Conservation (phyloP, 2,888 invertebrate genomes). For the Spilosoma lubricipeda region DNA sequence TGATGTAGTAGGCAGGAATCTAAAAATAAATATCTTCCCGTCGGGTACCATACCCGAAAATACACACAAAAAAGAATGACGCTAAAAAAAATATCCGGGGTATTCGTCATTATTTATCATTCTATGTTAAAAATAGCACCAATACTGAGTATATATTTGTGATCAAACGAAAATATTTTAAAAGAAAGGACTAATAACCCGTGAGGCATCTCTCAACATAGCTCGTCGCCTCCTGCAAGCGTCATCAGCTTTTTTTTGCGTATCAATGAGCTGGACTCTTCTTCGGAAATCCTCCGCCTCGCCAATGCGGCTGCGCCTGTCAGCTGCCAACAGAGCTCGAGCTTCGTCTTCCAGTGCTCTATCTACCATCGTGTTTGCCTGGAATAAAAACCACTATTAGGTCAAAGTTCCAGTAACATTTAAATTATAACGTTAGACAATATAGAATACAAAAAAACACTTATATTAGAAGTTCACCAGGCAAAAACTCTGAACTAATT, state of each 20-base stretch:
- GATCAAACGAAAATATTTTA: neutral
- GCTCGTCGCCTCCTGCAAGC: constrained; percentile 62
- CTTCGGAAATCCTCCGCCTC: constrained; percentile 62
- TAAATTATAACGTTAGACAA: neutral
- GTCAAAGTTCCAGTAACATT: neutral
- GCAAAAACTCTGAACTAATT: neutral
- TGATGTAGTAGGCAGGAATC: too few species aligned
- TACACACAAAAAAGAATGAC: too few species aligned
- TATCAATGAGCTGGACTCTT: constrained; percentile 58
- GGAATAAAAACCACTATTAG: constrained; percentile 10
- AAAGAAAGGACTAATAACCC: constrained; percentile 47
- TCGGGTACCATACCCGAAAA: too few species aligned
- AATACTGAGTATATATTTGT: too few species aligned
- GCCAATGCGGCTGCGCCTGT: constrained; percentile 60
- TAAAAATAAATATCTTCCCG: too few species aligned
- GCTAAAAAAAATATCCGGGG: too few species aligned
- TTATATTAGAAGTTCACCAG: neutral
- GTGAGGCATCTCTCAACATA: constrained; percentile 66
- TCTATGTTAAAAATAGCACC: too few species aligned
- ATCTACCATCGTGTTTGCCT: constrained; percentile 65
- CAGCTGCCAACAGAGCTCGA: constrained; percentile 67
- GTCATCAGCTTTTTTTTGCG: constrained; percentile 59
- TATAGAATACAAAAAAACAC: neutral
- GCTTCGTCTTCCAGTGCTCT: constrained; percentile 69
- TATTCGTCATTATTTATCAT: too few species aligned